Evolutionary conservation across 2,113 vertebrate genomes (phyloP).

Genomic region (Amphiprion ocellaris): DNA sequence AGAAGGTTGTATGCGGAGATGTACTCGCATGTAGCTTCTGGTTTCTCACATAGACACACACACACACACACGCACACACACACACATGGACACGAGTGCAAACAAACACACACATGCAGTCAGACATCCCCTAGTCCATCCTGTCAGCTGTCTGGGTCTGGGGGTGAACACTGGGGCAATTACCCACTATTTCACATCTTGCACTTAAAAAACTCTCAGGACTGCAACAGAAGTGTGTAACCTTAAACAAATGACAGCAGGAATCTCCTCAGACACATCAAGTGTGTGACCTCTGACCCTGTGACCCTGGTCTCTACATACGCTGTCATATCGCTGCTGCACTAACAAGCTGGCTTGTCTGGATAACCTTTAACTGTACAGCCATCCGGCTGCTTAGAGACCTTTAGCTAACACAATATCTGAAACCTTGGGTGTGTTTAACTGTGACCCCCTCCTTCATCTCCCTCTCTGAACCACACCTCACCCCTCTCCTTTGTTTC

Average conservation of each 20-base stretch:
- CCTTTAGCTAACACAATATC: conserved; percentile 76
- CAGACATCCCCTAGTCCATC: neutral
- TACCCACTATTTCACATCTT: conserved; percentile 24
- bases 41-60: neutral
- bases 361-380: conserved; percentile 79
- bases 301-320: conserved; percentile 32
- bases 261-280: conserved; percentile 11
- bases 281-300: conserved; percentile 47
- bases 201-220: conserved; percentile 17
- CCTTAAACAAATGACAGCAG: conserved; percentile 66
- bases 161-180: conserved; percentile 62
- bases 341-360: conserved; percentile 79
- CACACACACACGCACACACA: conserved; percentile 15
- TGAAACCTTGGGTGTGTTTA: conserved; percentile 53
- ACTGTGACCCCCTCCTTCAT: conserved; percentile 37
- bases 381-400: conserved; percentile 64
- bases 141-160: conserved; percentile 59
- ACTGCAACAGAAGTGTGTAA: conserved; percentile 38
- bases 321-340: conserved; percentile 47
- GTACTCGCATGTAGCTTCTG: neutral
- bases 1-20: neutral
- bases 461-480: neutral
- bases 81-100: neutral
- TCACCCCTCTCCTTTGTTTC: neutral
- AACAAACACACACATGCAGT: too few species aligned